Base-by-base conservation (phyloP, 2,797 vertebrate genomes). In the Pangasius sanitwongsei region DNA sequence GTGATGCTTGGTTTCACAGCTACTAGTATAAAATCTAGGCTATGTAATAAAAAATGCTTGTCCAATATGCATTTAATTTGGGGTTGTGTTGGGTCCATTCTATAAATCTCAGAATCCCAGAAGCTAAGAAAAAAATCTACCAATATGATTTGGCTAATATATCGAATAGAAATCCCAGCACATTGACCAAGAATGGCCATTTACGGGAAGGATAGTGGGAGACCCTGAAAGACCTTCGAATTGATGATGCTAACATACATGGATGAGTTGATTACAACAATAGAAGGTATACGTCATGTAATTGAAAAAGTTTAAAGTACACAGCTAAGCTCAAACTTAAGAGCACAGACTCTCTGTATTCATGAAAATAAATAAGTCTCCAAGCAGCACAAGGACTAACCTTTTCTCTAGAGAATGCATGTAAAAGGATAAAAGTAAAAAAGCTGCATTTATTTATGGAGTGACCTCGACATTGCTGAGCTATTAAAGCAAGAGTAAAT, bases 401-500 rank as follows among this genome's bases (percentile, higher is more conserved):
- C 74, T 77, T 88, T 90, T 90, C 87, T 91, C 87, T 91, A 59
- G 89, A 86, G 87, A 81, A 87, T 90, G 50, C 65, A 67, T 90
- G 84, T 85, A 91, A 91, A 90, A 87, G 87, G 85, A 87, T 86
- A 75, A 87, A 87, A 89, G 87, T 87, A 91, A 91, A 69, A 67
- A 84, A 69, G 70, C 83, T 89, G 89, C 86, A 89, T 88, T 89
- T 92, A 90, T 92, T 92, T 93, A 89, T 88, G 88, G 92, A 92
- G 91, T 90, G 92, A 90, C 78, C 90, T 89, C 83, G 90, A 94
- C 91, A 92, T 90, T 89, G 89, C 87, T 15, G 72, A 90, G 93
- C 91, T 89, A 92, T 94, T 94, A 91, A 95, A 94, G 95, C 94
- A 94, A 94, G 95, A 95, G 95, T 95, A 96, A 95, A 95, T 91